Conservation (phyloP, 2,888 invertebrate species). For the Philopedon plagiatum region DNA sequence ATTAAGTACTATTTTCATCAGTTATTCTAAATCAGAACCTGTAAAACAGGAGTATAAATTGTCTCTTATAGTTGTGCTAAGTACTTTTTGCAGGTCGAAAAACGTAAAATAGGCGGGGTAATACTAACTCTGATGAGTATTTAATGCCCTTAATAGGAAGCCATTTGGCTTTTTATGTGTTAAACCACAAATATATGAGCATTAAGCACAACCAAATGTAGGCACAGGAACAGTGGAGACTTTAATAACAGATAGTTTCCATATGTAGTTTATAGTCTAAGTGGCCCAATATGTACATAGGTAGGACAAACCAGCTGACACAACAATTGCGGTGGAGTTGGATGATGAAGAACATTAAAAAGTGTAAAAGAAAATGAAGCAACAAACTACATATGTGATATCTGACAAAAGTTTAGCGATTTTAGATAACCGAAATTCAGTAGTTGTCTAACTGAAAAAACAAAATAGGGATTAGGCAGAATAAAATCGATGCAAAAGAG, state of each 20-base stretch:
- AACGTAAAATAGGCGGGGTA: constrained; percentile 2
- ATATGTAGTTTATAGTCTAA: no score
- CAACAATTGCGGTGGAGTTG: no score
- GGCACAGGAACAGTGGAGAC: background rate
- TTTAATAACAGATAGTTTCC: background rate
- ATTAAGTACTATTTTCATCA: background rate
- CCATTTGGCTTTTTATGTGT: background rate
- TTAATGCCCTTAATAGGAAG: background rate
- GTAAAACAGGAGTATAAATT: constrained; percentile 24
- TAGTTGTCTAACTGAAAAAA: no score
- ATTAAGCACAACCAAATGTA: background rate
- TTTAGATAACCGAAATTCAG: no score
- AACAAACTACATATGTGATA: no score
- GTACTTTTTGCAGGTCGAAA: background rate
- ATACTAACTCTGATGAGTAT: background rate
- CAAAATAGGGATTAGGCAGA: no score
- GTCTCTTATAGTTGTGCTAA: constrained; percentile 8
- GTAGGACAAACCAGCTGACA: no score
- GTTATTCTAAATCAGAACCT: background rate
- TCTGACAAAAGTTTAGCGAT: no score
- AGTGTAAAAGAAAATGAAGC: no score
- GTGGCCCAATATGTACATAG: no score
- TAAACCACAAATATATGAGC: background rate
- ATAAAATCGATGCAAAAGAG: no score
- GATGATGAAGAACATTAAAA: no score